Conservation (phyloP, 1,140 invertebrate genomes). For the Apis florea region DNA sequence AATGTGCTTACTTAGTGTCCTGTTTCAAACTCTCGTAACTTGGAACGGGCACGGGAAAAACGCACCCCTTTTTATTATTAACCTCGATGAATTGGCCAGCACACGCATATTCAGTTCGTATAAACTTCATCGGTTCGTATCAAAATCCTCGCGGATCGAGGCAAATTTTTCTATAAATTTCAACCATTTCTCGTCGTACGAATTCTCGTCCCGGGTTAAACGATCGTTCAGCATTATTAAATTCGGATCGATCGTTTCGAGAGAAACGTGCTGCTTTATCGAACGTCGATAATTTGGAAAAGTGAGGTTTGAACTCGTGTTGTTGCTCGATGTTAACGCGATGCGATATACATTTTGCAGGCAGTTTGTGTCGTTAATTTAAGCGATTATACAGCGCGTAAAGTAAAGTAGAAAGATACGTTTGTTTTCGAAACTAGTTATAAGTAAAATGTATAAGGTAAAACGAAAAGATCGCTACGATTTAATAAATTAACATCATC, state of each 20-base stretch:
- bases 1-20: constrained; percentile 59
- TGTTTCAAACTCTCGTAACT: constrained; percentile 42
- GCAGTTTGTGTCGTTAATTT: too few species aligned
- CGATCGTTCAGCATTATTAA: background rate
- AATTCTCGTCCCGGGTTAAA: background rate
- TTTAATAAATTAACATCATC: background rate
- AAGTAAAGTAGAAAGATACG: too few species aligned
- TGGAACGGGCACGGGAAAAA: constrained; percentile 5
- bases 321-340: too few species aligned
- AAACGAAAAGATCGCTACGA: too few species aligned
- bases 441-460: too few species aligned
- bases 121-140: constrained; percentile 17
- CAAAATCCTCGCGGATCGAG: background rate
- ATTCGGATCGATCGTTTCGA: background rate
- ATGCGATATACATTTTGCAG: too few species aligned
- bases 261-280: too few species aligned
- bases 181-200: background rate
- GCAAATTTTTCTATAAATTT: constrained; percentile 28
- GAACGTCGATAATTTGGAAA: too few species aligned
- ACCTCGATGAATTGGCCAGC: constrained; percentile 16
- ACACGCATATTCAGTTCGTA: background rate
- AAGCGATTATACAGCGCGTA: too few species aligned
- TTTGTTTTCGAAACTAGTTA: too few species aligned
- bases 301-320: too few species aligned
- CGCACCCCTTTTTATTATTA: background rate